Conservation (phyloP, 2,888 invertebrate genomes). For the Lordiphosa andalusiaca region DNA sequence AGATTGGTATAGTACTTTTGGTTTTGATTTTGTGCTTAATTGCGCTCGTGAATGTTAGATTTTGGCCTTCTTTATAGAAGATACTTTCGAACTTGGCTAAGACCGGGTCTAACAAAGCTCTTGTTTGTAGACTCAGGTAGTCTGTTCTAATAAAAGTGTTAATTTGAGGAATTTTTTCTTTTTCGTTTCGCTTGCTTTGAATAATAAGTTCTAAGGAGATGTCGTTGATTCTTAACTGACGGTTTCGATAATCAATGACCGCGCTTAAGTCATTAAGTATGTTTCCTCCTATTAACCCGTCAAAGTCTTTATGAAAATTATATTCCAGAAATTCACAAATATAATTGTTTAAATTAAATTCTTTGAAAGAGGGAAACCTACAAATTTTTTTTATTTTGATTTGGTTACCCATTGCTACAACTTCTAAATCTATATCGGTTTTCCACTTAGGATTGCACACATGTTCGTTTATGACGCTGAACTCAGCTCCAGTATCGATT, state of each 20-base stretch:
- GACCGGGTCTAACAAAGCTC: too few species aligned
- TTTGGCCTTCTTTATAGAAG: conserved; percentile 6
- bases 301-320: not conserved
- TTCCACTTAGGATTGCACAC: too few species aligned
- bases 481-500: not conserved
- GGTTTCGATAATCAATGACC: too few species aligned
- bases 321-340: not conserved
- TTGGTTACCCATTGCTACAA: not conserved
- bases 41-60: conserved; percentile 4
- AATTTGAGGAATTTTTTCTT: too few species aligned
- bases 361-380: not conserved
- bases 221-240: too few species aligned
- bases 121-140: too few species aligned
- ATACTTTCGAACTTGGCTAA: too few species aligned
- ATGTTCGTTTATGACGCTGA: too few species aligned
- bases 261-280: too few species aligned
- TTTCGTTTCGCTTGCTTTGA: too few species aligned
- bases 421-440: not conserved
- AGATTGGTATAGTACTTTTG: conserved; percentile 1
- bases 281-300: not conserved
- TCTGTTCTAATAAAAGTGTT: too few species aligned
- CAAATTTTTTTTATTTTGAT: not conserved
- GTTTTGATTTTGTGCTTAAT: conserved; percentile 5
- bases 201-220: too few species aligned
- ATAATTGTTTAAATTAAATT: not conserved